Conservation (phyloP, 2,888 invertebrate species). For the Machimus rusticus region DNA sequence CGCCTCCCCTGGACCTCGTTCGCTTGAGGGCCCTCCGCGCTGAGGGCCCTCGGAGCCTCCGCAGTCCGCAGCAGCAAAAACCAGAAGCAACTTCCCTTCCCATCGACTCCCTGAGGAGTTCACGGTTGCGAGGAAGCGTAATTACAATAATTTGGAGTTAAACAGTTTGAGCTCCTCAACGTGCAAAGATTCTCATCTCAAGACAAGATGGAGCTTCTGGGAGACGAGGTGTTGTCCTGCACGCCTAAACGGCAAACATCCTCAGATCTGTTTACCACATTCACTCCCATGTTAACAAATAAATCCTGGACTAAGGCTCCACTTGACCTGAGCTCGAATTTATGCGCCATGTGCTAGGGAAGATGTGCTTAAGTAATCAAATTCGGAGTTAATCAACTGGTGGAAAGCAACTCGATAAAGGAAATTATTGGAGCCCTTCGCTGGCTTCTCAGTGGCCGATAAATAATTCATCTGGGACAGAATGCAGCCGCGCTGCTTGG, state of each 20-base stretch:
- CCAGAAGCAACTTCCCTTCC: background rate
- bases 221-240: background rate
- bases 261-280: background rate
- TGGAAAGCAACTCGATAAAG: background rate
- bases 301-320: background rate
- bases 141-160: slow-evolving; percentile 18
- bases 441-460: background rate
- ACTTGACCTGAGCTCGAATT: slow-evolving; percentile 1
- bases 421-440: background rate
- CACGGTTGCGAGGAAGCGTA: background rate
- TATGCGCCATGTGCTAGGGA: background rate
- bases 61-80: background rate
- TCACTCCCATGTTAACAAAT: background rate
- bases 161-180: background rate
- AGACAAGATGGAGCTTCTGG: background rate
- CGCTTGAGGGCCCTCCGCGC: background rate
- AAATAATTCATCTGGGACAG: slow-evolving; percentile 6
- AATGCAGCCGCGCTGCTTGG: background rate
- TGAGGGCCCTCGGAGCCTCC: background rate
- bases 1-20: background rate
- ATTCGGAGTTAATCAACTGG: slow-evolving; percentile 10
- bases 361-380: slow-evolving; percentile 5
- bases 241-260: background rate
- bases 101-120: background rate
- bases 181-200: background rate